These are phyloP conservation scores for Tribolium madens DNA, from an alignment of 1,140 invertebrate genomes.

Conservation along the genomic window DNA sequence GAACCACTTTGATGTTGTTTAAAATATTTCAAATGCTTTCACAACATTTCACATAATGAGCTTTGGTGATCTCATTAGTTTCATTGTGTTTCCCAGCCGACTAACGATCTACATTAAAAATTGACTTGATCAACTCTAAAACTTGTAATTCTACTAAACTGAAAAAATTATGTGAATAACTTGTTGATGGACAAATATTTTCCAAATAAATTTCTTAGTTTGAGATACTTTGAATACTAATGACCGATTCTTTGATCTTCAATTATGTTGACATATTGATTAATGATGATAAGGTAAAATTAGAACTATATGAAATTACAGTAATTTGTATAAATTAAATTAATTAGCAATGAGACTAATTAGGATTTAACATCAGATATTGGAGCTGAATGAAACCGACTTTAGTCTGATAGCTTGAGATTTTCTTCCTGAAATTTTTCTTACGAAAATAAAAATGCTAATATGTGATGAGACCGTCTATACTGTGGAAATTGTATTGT, in stretches of 20 bases:
- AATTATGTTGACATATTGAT: slow-evolving; percentile 16
- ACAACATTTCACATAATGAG: neutral
- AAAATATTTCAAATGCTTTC: slow-evolving; percentile 4
- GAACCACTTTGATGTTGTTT: neutral
- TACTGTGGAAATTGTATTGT: no score
- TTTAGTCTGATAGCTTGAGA: no score
- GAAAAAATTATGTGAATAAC: neutral
- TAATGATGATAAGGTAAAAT: neutral
- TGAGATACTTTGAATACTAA: slow-evolving; percentile 16
- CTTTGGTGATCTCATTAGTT: slow-evolving; percentile 6
- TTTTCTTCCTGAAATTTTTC: no score
- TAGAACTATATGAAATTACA: slow-evolving; percentile 19
- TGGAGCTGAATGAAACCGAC: neutral
- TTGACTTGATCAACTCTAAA: neutral
- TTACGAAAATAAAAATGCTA: no score
- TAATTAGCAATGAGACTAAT: slow-evolving; percentile 2
- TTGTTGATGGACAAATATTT: neutral
- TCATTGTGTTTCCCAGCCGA: neutral
- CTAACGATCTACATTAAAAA: neutral
- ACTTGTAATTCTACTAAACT: neutral
- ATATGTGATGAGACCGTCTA: no score
- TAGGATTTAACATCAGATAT: neutral
- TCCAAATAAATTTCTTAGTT: neutral
- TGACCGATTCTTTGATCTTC: neutral
- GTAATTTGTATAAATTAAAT: slow-evolving; percentile 20